A percentile compares a stretch with the other conserved stretches of the same genome.
phyloP scores from a whole-genome alignment of 2,888 invertebrate species.

The Amiota mariae region DNA sequence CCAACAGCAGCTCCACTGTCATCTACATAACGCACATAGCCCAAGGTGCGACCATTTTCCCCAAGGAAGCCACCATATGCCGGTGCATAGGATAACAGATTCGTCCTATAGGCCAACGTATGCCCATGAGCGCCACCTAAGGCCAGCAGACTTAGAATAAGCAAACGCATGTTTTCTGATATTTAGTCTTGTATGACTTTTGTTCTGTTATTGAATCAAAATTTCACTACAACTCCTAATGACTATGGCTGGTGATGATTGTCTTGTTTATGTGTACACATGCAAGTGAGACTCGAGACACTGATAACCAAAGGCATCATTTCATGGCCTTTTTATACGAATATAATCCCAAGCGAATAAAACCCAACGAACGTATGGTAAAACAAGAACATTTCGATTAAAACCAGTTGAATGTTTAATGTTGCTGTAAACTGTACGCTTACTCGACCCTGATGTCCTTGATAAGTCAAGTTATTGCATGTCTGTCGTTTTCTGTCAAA shows the following conservation, averaged over 20 bases:
- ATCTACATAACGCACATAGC: slow-evolving; percentile 66
- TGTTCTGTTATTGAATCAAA: slow-evolving; percentile 43
- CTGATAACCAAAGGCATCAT: slow-evolving; percentile 49
- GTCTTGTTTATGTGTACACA: too few relatives aligned
- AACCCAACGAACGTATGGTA: neutral
- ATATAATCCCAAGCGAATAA: slow-evolving; percentile 13
- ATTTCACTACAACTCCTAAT: slow-evolving; percentile 68
- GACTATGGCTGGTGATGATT: too few relatives aligned
- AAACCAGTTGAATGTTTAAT: slow-evolving; percentile 6
- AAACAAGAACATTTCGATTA: slow-evolving; percentile 37
- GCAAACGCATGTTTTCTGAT: slow-evolving; percentile 53
- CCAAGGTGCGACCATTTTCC: slow-evolving; percentile 55
- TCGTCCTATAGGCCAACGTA: slow-evolving; percentile 50
- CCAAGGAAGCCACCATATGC: slow-evolving; percentile 64
- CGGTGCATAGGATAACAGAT: slow-evolving; percentile 59
- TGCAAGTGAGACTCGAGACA: slow-evolving; percentile 53
- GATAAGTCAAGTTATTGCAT: slow-evolving; percentile 49
- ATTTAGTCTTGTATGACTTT: slow-evolving; percentile 56
- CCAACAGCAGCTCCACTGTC: slow-evolving; percentile 51
- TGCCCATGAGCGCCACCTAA: slow-evolving; percentile 51
- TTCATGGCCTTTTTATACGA: slow-evolving; percentile 37
- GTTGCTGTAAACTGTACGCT: neutral
- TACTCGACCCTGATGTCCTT: slow-evolving; percentile 49
- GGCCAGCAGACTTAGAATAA: slow-evolving; percentile 61
- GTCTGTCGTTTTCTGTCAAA: slow-evolving; percentile 1